These are phyloP conservation scores for Sciurus niger DNA, from an alignment of 2,113 vertebrate genomes.

Conservation along the genomic window DNA sequence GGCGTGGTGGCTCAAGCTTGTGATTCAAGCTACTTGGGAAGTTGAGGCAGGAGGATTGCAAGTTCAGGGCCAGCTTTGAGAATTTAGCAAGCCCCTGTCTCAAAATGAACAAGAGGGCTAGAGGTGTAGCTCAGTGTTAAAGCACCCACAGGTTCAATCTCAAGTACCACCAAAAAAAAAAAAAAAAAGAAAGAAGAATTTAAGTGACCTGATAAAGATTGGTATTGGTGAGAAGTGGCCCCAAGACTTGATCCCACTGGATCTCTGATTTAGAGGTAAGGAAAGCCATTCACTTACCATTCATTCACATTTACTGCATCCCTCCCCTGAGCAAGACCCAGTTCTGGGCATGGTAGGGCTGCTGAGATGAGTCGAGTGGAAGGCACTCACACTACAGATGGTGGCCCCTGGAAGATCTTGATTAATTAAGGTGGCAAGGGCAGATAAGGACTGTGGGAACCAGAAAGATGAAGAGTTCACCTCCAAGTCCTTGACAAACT, in stretches of 20 bases:
- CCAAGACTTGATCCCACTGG: background rate
- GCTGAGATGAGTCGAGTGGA: background rate
- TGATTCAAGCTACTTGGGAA: too few species aligned
- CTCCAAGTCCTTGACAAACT: background rate
- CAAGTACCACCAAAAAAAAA: too few species aligned
- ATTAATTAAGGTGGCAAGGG: background rate
- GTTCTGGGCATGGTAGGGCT: background rate
- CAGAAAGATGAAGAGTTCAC: background rate
- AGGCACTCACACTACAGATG: background rate
- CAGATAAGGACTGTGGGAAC: background rate
- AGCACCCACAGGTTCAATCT: too few species aligned
- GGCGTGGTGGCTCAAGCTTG: too few species aligned
- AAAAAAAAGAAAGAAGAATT: background rate
- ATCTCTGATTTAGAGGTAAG: background rate
- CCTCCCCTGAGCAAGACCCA: background rate
- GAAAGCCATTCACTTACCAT: background rate
- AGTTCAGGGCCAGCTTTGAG: too few species aligned
- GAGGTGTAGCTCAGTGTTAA: too few species aligned
- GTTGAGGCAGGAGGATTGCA: too few species aligned
- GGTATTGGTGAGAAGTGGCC: background rate
- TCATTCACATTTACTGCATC: background rate
- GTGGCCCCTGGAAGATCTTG: background rate
- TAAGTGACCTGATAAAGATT: background rate
- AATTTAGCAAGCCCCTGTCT: too few species aligned
- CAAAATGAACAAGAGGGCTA: too few species aligned